These are phyloP conservation scores for Aythya fuligula DNA, from an alignment of 2,797 vertebrate genomes.

Conservation along the genomic window DNA sequence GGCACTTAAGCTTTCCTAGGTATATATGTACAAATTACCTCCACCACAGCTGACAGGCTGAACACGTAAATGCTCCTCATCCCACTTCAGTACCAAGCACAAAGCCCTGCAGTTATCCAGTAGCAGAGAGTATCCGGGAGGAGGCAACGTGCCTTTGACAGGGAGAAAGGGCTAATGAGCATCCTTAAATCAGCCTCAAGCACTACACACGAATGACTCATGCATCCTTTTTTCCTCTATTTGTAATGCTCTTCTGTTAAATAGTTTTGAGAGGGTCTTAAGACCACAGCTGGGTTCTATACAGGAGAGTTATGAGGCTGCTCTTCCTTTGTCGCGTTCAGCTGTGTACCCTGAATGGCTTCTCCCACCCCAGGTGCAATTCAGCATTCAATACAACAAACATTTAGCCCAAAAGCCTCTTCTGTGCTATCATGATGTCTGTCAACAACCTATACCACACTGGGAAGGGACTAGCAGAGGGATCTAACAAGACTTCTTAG, in stretches of 20 bases:
- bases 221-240: not conserved
- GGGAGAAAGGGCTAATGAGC: not conserved
- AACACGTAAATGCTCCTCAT: accelerated
- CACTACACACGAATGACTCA: not conserved
- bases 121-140: not conserved
- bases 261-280: not conserved
- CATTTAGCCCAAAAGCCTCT: not conserved
- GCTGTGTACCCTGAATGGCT: not conserved
- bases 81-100: not conserved
- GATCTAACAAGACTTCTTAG: no score
- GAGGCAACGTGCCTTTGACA: not conserved
- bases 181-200: not conserved
- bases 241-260: not conserved
- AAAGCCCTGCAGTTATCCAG: not conserved
- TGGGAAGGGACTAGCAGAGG: no score
- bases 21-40: not conserved
- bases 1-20: not conserved
- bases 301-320: not conserved
- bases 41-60: not conserved
- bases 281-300: not conserved
- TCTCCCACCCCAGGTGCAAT: not conserved
- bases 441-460: accelerated
- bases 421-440: accelerated
- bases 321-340: not conserved
- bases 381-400: not conserved